Conservation (phyloP, 2,888 invertebrate species). For the Hirudinaria manillensis region DNA sequence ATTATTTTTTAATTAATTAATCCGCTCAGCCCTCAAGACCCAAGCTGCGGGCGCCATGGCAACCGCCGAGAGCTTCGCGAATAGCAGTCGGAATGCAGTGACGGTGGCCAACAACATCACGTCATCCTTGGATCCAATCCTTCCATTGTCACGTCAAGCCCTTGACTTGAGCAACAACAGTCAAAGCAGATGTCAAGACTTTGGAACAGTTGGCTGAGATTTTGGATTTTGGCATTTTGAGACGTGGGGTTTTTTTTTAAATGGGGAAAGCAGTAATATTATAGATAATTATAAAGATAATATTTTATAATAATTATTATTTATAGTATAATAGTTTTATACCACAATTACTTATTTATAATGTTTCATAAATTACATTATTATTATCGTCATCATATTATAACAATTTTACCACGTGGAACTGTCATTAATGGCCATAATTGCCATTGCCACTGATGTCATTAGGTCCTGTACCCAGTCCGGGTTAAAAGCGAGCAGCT, state of each 20-base stretch:
- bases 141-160: not conserved
- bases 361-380: too few relatives aligned
- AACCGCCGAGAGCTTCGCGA: not conserved
- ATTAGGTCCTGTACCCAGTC: not conserved
- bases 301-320: too few relatives aligned
- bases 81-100: not conserved
- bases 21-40: not conserved
- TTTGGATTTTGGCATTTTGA: too few relatives aligned
- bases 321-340: too few relatives aligned
- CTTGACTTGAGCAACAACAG: not conserved
- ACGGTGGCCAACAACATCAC: not conserved
- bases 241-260: too few relatives aligned
- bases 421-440: too few relatives aligned
- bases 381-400: too few relatives aligned
- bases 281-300: too few relatives aligned
- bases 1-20: not conserved
- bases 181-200: not conserved
- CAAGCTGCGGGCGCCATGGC: conserved; percentile 17
- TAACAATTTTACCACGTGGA: too few relatives aligned
- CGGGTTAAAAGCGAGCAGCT: not conserved
- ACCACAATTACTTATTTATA: too few relatives aligned
- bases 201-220: not conserved
- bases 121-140: not conserved
- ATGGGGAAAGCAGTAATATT: too few relatives aligned
- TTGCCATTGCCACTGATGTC: too few relatives aligned